phyloP scores from a whole-genome alignment of 2,888 invertebrate species.

The Athalia cordata region DNA sequence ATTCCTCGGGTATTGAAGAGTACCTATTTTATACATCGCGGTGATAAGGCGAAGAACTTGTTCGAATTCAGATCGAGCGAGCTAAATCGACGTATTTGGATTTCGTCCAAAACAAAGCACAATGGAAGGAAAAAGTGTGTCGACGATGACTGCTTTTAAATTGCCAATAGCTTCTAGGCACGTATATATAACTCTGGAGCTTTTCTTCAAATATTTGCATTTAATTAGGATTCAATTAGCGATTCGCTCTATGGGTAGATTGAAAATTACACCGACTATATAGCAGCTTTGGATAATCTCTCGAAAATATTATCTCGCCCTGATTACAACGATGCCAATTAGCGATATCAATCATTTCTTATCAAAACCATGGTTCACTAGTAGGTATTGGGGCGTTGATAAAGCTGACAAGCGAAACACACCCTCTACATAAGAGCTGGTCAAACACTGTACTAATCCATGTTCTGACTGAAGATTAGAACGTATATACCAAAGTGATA shows the following conservation, averaged over 20 bases:
- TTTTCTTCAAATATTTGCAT: conserved; percentile 20
- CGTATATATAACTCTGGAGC: neutral
- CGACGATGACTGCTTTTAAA: neutral
- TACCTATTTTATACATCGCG: conserved; percentile 50
- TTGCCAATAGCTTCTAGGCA: neutral
- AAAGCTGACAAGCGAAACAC: no score
- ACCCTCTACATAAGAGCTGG: no score
- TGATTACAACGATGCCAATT: no score
- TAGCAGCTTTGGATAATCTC: no score
- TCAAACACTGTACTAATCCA: no score
- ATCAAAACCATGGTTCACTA: no score
- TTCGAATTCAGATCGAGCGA: conserved; percentile 56
- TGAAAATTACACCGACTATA: no score
- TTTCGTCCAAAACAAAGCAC: conserved; percentile 55
- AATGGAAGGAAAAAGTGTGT: conserved; percentile 35
- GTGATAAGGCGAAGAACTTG: conserved; percentile 53
- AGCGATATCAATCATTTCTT: no score
- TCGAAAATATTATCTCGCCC: no score
- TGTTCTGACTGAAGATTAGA: no score
- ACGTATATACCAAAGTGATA: no score
- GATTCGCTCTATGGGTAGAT: neutral
- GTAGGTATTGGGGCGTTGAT: no score
- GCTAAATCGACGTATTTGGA: conserved; percentile 55
- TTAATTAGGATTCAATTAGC: conserved; percentile 18
- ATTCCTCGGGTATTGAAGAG: conserved; percentile 40